Conservation (phyloP, 1,140 invertebrate species). For the Stratiolaelaps scimitus region DNA sequence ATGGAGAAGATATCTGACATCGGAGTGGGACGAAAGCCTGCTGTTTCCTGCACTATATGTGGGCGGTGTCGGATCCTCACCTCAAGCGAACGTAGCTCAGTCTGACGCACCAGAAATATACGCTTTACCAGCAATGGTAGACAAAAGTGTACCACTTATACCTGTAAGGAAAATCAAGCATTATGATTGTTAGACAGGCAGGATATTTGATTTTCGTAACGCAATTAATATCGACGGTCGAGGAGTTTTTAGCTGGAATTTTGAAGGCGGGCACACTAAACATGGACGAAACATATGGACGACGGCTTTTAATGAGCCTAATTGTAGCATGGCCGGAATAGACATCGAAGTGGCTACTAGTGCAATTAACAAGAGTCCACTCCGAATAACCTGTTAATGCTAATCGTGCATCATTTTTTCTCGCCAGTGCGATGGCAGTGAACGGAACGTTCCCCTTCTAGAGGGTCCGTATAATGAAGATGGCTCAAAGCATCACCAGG, state of each 20-base stretch:
- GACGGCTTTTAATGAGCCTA: too few relatives aligned
- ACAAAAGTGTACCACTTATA: slow-evolving; percentile 53
- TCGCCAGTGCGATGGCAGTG: not conserved
- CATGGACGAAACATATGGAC: too few relatives aligned
- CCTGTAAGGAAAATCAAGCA: slow-evolving; percentile 40
- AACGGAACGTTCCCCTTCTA: slow-evolving; percentile 45
- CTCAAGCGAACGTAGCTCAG: too few relatives aligned
- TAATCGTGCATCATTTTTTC: too few relatives aligned
- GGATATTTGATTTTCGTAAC: too few relatives aligned
- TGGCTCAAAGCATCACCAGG: slow-evolving; percentile 27
- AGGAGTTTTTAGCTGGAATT: too few relatives aligned
- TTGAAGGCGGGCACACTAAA: too few relatives aligned
- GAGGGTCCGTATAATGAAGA: slow-evolving; percentile 50
- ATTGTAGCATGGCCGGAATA: too few relatives aligned
- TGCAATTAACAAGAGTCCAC: too few relatives aligned
- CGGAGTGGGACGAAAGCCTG: slow-evolving; percentile 4
- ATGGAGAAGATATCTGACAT: slow-evolving; percentile 10
- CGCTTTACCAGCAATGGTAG: slow-evolving; percentile 76
- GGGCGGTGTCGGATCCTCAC: not conserved
- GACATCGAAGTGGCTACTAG: too few relatives aligned
- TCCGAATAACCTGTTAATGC: too few relatives aligned
- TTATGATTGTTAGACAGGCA: not conserved
- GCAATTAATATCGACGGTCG: too few relatives aligned
- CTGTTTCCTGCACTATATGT: slow-evolving; percentile 18
- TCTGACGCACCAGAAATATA: slow-evolving; percentile 60